phyloP scores from a whole-genome alignment of 2,113 vertebrate genomes.

The Dasyurus viverrinus region DNA sequence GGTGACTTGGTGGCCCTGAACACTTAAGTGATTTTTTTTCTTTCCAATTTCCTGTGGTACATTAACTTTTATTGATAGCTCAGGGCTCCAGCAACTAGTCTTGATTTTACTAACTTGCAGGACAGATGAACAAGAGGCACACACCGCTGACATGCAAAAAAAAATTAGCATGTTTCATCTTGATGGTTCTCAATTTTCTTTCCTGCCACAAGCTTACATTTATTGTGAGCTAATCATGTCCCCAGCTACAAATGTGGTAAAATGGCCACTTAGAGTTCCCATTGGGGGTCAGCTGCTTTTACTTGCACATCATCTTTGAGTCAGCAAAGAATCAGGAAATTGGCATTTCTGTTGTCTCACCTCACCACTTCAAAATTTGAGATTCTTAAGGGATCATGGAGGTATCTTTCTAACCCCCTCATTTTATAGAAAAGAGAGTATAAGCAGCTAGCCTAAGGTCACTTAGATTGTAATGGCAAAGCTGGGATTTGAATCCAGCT shows the following conservation, averaged over 20 bases:
- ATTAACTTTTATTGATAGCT: conserved; percentile 88
- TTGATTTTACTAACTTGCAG: conserved; percentile 86
- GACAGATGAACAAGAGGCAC: conserved; percentile 76
- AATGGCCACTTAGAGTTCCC: conserved; percentile 27
- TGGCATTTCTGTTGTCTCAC: background rate
- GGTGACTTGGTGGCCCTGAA: conserved; percentile 84
- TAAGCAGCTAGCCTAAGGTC: background rate
- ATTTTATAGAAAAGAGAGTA: background rate
- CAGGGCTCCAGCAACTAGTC: conserved; percentile 84
- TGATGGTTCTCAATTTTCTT: background rate
- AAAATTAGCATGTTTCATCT: background rate
- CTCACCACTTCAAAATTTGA: background rate
- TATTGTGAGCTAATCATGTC: conserved; percentile 54
- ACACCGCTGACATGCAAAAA: conserved; percentile 40
- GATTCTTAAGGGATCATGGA: background rate
- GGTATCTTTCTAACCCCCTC: background rate
- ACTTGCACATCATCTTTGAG: background rate
- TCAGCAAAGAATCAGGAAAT: background rate
- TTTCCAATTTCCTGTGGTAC: conserved; percentile 86
- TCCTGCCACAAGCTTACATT: conserved; percentile 29
- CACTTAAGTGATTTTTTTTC: conserved; percentile 82
- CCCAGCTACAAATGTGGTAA: background rate
- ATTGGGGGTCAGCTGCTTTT: background rate
- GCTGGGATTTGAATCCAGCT: background rate
- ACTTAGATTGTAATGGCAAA: background rate